Base-by-base conservation (phyloP, 2,888 invertebrate genomes). In the Ophonus ardosiacus region DNA sequence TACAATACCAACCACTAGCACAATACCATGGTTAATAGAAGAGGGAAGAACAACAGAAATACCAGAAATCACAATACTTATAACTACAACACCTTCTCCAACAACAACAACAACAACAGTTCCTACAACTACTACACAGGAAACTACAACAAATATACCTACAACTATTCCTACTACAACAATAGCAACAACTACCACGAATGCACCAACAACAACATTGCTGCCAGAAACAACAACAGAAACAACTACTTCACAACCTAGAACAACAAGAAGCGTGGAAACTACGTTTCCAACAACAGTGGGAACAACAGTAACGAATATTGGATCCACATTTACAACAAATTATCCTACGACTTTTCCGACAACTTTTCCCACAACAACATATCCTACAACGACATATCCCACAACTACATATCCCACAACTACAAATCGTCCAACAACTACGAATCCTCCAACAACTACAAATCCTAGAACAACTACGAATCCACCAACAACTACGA, bases 141-240 rank as follows among this genome's bases (percentile, higher is more conserved):
- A 38, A 65, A 57, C 43, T 76, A 86, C 85, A 38, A 85, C 83
- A 63, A 86, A 15, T 31, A 10, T 31, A 31, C 31, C 31, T 0
- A 31, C 31, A 31, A 31, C 31, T 31, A 31, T 13, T 8, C 68
- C 79, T 83, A 56, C 85, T 59, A 79, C 84, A 71, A 86, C 82
- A 31, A 76, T 56, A 43, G 38, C 31, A 56, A 84, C 17, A 31
- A 86, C 76, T 8, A 40, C 51, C n/a, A 68, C 82, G 2, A 78
- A 38, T 18, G 57, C 43, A 51, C 51, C 51, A 17, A 56, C 68
- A 24, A 76, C 84, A 31, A 84, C 71, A 10, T 61, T 24, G 31
- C 59, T 59, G 61, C 79, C 79, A 13, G 38, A 51, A 82, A 88
- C 89, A 61, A 87, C 86, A 31, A 59, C 86, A 61, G 86, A 79